Base-by-base conservation (phyloP, 2,797 vertebrate genomes). In the Hyperoplus immaculatus region DNA sequence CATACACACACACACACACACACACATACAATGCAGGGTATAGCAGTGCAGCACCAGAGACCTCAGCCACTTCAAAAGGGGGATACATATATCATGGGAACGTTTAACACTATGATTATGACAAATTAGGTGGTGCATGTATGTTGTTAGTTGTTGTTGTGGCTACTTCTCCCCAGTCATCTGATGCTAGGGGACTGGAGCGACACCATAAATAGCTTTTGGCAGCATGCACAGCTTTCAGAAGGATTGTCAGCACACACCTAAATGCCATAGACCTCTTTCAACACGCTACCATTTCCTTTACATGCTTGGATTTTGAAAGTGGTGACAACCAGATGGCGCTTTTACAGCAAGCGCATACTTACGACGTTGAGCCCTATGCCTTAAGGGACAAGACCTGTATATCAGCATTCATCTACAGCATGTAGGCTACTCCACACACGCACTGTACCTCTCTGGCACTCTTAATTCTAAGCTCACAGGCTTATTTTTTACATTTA, bases 311-410 rank as follows among this genome's bases (percentile, higher is more conserved):
- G 43, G n/a, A 58, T 67, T 82, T 54, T 77, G 63, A 73, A 70
- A 80, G 41, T 7, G 56, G 61, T 87, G 87, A 88, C 73, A 82
- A 80, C 68, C 84, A 89, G 89, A 87, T 88, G 82, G 84, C n/a
- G 3, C 61, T 80, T 88, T 87, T 84, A 83, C 65, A 66, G 62
- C 72, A 83, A 69, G 86, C 29, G 3, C 58, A 61, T 72, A 56
- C 77, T 80, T 60, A 56, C 3, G 21, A 56, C 3, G 21, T 51
- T 74, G 80, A 78, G 73, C 84, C 81, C 41, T 13, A 29, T 66
- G 80, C 72, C 79, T 83, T 0, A 62, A 74, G 77, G 63, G 75
- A 88, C 80, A 38, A 71, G 67, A 77, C 86, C 75, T 72, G 77
- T 86, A 81, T 72, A 61, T 87, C 85, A 88, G 78, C 83, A 84